Conservation (phyloP, 2,888 invertebrate species). For the Mimachlamys varia region DNA sequence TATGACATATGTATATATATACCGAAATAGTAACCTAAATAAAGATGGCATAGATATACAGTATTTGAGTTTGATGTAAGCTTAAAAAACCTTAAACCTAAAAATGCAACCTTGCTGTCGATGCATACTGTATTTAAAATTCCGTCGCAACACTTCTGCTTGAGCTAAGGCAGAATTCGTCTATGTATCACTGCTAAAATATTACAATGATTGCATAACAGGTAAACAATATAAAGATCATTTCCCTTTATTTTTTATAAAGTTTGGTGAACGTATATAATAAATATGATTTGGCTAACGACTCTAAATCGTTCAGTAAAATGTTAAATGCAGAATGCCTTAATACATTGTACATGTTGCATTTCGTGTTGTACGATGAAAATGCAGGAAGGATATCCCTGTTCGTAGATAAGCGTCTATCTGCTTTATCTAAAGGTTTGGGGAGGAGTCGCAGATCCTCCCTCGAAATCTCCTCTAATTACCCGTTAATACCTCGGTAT, state of each 20-base stretch:
- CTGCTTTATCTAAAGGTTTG: not conserved
- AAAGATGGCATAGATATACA: not conserved
- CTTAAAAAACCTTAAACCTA: not conserved
- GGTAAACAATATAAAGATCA: not conserved
- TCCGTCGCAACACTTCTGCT: not conserved
- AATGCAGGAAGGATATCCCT: constrained; percentile 22
- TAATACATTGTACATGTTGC: not conserved
- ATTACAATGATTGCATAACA: no score
- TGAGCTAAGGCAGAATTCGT: not conserved
- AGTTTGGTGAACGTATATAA: no score
- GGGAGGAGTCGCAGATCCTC: not conserved
- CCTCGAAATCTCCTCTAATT: constrained; percentile 1
- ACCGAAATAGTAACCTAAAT: not conserved
- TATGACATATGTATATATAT: not conserved
- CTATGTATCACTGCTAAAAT: not conserved
- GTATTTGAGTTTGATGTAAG: not conserved
- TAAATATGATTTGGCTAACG: not conserved
- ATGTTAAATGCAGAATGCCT: not conserved
- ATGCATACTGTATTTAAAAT: constrained; percentile 13
- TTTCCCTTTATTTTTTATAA: no score
- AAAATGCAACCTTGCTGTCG: not conserved
- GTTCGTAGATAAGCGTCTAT: not conserved
- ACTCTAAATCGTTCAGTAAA: no score
- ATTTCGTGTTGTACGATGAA: not conserved
- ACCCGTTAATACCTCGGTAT: not conserved